A percentile compares a stretch with the other conserved stretches of the same genome.
These are phyloP conservation scores for Yponomeuta plumbellus DNA, from an alignment of 2,888 invertebrate species.

Conservation along the genomic window DNA sequence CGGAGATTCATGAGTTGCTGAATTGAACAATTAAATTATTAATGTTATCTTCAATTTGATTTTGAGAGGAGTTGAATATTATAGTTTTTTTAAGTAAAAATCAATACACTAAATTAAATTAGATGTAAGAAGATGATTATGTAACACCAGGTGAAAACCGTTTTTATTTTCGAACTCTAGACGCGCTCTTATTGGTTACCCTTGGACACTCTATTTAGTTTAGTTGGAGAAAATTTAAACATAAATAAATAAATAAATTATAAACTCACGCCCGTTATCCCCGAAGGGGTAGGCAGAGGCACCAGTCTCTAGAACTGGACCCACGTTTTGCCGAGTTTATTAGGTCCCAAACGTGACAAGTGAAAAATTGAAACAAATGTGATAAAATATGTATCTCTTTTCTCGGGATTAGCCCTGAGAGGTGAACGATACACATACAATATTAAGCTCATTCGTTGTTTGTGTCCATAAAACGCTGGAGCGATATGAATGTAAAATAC, in stretches of 20 bases:
- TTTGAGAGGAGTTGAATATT: no score
- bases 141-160: no score
- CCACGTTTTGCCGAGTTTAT: no score
- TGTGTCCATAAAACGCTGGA: constrained; percentile 13
- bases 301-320: no score
- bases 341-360: no score
- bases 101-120: no score
- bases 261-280: no score
- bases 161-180: not conserved
- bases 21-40: not conserved
- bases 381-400: not conserved
- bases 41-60: no score
- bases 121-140: no score
- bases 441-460: not conserved
- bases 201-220: not conserved
- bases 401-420: not conserved
- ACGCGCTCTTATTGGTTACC: not conserved
- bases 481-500: constrained; percentile 44
- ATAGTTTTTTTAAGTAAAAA: no score
- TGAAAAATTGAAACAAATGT: constrained; percentile 6
- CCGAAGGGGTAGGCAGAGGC: no score
- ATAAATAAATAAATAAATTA: no score
- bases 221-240: not conserved
- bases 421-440: constrained; percentile 11
- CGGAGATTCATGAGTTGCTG: not conserved